Percentiles rank a stretch among this genome's conserved stretches.
phyloP scores from a whole-genome alignment of 2,888 invertebrate species.

The Polydrusus cervinus region DNA sequence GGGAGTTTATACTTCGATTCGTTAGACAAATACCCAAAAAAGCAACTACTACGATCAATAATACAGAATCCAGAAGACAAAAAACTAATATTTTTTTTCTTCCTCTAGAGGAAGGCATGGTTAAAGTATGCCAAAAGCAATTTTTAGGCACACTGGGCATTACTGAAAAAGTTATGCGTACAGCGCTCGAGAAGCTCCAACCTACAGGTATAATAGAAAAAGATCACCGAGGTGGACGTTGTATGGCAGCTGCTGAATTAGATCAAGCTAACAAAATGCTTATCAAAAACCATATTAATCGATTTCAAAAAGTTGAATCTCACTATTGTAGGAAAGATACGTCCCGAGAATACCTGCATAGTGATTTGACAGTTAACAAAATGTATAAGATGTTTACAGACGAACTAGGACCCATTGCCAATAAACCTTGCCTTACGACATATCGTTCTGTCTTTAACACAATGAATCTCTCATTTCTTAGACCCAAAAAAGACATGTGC shows the following conservation, averaged over 20 bases:
- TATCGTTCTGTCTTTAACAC: too few species aligned
- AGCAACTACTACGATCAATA: conserved; percentile 14
- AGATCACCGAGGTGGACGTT: conserved; percentile 13
- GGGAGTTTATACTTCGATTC: conserved; percentile 13
- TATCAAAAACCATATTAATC: conserved; percentile 25
- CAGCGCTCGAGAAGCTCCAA: conserved; percentile 2
- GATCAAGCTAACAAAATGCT: conserved; percentile 4
- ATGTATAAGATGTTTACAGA: conserved; percentile 23
- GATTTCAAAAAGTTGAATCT: conserved; percentile 41
- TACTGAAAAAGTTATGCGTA: neutral
- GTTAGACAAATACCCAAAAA: conserved; percentile 18
- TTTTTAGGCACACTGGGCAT: conserved; percentile 14
- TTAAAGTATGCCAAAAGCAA: conserved; percentile 14
- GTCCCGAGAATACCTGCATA: conserved; percentile 38
- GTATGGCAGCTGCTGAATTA: neutral
- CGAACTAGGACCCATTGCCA: too few species aligned
- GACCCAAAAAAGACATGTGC: too few species aligned
- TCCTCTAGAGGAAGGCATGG: conserved; percentile 1
- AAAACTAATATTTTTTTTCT: conserved; percentile 22
- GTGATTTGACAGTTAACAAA: conserved; percentile 33
- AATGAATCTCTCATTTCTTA: too few species aligned
- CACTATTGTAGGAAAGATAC: conserved; percentile 39
- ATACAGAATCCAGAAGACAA: conserved; percentile 5
- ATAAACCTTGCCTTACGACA: too few species aligned
- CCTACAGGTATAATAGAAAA: conserved; percentile 24